Evolutionary conservation across 2,797 vertebrate genomes (phyloP), one percentile per base, ranked within the genome.

Genomic region (Erpetoichthys calabaricus): DNA sequence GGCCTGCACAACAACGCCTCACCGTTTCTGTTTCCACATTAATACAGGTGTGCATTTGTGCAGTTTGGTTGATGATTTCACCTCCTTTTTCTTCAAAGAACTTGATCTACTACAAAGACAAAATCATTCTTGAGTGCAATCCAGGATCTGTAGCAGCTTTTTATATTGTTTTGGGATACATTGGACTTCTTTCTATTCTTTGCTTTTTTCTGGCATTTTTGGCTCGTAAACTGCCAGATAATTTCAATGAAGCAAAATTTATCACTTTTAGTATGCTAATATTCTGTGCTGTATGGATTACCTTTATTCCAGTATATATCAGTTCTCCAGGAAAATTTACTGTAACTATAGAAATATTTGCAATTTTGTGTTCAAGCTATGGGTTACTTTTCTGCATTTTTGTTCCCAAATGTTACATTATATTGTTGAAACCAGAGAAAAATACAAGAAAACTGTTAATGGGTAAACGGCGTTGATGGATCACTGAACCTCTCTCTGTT

Each of bases 211-310:
- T 81, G 42, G 77, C 80, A 53, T 80, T 81, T 63, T 61, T 81
- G 8, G 76, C 72, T 1, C 65, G 78, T 3, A 80, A 78, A 42
- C 57, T 84, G n/a, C 78, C 80, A 2, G 76, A 81, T 66, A 76
- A 74, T 4, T 81, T 83, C 25, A 83, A 81, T 6, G 79, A 82
- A 47, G 79, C 75, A 7, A 80, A 80, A 68, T 74, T 75, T 0
- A 81, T 82, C 44, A 81, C 81, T 7, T 83, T 82, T 8, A 83
- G 77, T 56, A 81, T 79, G 79, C 8, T 81, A 60, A 81, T 80
- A 63, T 80, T 80, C 67, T 79, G 70, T 49, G 67, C 76, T 4
- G 79, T 80, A 0, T 82, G 80, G 80, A 65, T 80, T 44, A 67
- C 76, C 3, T 83, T 83, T 41, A 81, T 83, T 8, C 79, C 79